Evolutionary conservation across 2,113 vertebrate species (phyloP).

Genomic region (Setophaga petechia): DNA sequence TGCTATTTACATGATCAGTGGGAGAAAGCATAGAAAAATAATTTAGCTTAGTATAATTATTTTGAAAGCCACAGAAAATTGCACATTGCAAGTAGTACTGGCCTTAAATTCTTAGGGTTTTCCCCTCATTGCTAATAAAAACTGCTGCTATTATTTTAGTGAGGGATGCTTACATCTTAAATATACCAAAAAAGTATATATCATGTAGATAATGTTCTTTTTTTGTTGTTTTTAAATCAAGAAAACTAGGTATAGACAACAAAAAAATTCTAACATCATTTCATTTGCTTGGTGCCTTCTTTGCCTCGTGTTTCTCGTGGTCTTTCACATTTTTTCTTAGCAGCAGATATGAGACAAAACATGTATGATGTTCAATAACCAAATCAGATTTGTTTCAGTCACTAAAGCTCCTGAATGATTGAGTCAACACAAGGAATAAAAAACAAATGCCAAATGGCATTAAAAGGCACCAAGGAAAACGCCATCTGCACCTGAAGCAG

Average conservation of each 20-base stretch:
- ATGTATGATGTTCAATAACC: not conserved
- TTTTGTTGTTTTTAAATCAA: not conserved
- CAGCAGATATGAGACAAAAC: not conserved
- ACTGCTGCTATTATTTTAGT: not conserved
- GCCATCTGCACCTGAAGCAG: not conserved
- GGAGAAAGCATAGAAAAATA: not conserved
- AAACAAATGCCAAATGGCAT: not conserved
- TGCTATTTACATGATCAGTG: not conserved
- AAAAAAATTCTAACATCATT: not conserved
- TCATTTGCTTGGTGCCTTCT: not conserved
- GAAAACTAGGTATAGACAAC: not conserved
- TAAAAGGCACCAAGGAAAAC: not conserved
- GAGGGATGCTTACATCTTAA: not conserved
- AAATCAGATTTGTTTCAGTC: not conserved
- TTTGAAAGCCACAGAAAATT: not conserved
- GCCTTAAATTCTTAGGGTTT: not conserved
- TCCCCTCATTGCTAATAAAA: not conserved
- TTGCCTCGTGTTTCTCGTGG: not conserved
- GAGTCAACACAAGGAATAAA: not conserved
- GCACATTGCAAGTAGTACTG: not conserved
- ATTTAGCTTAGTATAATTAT: not conserved
- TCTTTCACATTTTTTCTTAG: not conserved
- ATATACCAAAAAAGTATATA: not conserved
- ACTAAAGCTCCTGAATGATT: not conserved
- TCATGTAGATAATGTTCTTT: not conserved